phyloP scores from a whole-genome alignment of 1,140 invertebrate species.

The Atta colombica region DNA sequence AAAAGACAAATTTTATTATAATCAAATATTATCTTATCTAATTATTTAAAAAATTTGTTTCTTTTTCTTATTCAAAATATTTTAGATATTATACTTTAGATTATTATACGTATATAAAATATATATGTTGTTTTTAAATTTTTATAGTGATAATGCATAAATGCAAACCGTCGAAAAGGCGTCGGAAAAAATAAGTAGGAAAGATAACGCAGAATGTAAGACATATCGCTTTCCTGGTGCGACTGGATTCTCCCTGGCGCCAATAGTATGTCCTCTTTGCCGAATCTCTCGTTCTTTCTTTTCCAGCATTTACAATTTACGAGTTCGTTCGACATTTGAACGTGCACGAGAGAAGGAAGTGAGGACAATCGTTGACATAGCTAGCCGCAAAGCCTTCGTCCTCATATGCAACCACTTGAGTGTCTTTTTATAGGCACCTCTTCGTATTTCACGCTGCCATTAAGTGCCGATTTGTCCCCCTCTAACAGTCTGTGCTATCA shows the following conservation, averaged over 20 bases:
- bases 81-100: background rate
- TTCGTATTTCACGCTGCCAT: conserved; percentile 72
- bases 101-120: background rate
- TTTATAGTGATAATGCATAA: background rate
- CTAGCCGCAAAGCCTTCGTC: conserved; percentile 59
- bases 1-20: background rate
- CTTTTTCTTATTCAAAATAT: background rate
- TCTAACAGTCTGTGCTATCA: no score
- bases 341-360: conserved; percentile 18
- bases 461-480: conserved; percentile 36
- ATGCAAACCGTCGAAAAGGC: conserved; percentile 3
- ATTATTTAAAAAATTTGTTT: background rate
- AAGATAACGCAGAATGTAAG: background rate
- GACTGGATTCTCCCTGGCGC: conserved; percentile 59
- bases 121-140: background rate
- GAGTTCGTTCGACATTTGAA: conserved; percentile 56
- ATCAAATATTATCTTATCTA: background rate
- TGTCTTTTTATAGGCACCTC: conserved; percentile 64
- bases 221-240: background rate
- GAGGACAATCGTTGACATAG: conserved; percentile 67
- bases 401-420: conserved; percentile 79
- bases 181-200: conserved; percentile 1
- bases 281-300: conserved; percentile 30
- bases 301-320: conserved; percentile 65
- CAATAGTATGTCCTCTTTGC: conserved; percentile 37